Base-by-base conservation (phyloP, 2,113 vertebrate species). In the Sapayoa aenigma region DNA sequence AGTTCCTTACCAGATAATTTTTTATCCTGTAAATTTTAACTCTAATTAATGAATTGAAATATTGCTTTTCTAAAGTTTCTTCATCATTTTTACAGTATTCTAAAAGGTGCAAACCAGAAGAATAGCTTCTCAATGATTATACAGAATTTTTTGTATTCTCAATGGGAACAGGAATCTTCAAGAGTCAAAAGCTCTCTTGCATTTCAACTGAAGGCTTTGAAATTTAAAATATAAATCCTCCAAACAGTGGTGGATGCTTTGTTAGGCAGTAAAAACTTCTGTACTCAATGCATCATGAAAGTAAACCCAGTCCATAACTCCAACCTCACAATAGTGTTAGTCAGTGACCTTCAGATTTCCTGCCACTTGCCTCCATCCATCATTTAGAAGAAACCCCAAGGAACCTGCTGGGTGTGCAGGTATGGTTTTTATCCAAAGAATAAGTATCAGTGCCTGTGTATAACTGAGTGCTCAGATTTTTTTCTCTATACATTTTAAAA, bases 151-250 rank as follows among this genome's bases (percentile, higher is more conserved):
- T 46, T 63, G 23, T 27, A 33, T 15, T 59, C 23, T 30, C 30
- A 82, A 15, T 30, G 15, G 27, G 30, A 87, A 37, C 17, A 75
- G 31, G 33, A 35, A 74, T 2, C 19, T 44, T 66, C 66, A 81
- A 93, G 76, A 69, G n/a, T 87, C 35, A 50, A 89, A 81, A 96
- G 30, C 18, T 55, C 49, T 58, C 28, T 50, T 86, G 31, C 30
- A 94, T 92, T 96, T 95, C 62, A 91, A 24, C n/a, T 52, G 73
- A 95, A 62, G 33, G 20, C 66, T 78, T 67, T 77, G 65, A n/a
- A 59, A 92, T 91, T 83, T 75, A 95, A 95, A 82, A 63, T 55
- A n/a, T 88, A 96, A 95, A 83, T 53, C 24, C 42, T 84, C 62
- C 19, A 92, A 83, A 41, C 68, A 86, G 9, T 62, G 19, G 7